Conservation (phyloP, 2,888 invertebrate genomes). For the Agapetus fuscipes region DNA sequence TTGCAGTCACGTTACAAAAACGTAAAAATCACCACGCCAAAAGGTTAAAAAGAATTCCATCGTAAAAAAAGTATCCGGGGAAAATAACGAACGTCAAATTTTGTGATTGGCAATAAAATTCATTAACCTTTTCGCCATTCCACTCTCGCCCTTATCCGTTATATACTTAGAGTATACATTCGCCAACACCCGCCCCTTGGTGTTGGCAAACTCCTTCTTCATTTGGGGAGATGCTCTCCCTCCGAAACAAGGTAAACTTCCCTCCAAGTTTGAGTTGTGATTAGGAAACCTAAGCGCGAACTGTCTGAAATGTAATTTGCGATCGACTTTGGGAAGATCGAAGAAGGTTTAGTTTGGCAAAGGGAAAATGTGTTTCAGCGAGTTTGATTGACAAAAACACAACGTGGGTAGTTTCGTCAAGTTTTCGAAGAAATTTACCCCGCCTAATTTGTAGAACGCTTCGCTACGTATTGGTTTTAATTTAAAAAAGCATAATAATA, state of each 20-base stretch:
- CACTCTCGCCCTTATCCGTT: no score
- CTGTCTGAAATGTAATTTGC: constrained; percentile 16
- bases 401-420: background rate
- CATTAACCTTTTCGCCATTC: constrained; percentile 10
- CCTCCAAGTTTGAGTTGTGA: constrained; percentile 18
- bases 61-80: no score
- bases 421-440: no score
- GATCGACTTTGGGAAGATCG: constrained; percentile 14
- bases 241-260: constrained; percentile 6
- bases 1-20: no score
- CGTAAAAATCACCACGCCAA: no score
- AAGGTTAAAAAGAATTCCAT: no score
- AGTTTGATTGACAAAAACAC: constrained; percentile 4
- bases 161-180: no score
- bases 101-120: constrained; percentile 19
- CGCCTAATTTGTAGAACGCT: no score
- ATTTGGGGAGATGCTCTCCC: no score
- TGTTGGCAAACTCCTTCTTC: no score
- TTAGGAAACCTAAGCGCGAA: constrained; percentile 13
- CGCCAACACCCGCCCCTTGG: background rate
- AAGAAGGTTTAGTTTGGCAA: constrained; percentile 2
- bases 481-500: no score
- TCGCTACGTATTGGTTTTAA: no score
- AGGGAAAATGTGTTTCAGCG: constrained; percentile 4
- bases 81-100: constrained; percentile 16